Evolutionary conservation across 2,888 invertebrate genomes (phyloP).

Genomic region (Tigriopus californicus): DNA sequence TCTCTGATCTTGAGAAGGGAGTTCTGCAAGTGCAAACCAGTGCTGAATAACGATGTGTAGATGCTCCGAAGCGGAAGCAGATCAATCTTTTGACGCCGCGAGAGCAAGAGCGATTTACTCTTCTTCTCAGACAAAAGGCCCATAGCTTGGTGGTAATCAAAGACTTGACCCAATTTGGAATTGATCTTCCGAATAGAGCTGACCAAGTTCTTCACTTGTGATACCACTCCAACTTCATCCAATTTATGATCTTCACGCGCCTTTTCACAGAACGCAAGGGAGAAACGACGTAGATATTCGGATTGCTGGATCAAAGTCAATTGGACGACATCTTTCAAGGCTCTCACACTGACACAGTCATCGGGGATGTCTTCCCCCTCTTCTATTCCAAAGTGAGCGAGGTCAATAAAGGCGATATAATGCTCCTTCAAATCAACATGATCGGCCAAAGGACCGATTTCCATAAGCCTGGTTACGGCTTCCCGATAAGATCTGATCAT

Average conservation of each 20-base stretch:
- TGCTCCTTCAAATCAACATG: conserved; percentile 11
- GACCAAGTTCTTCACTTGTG: background rate
- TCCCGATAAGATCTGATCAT: conserved; percentile 8
- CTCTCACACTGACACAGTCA: background rate
- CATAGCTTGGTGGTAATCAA: conserved; percentile 12
- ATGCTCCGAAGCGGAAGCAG: background rate
- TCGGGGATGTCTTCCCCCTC: background rate
- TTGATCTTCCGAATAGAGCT: conserved; percentile 1
- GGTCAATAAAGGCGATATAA: conserved; percentile 13
- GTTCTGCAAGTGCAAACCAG: conserved; percentile 6
- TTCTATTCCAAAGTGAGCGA: conserved; percentile 2
- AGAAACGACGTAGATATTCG: conserved; percentile 10
- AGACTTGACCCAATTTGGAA: background rate
- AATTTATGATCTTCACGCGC: conserved; percentile 7
- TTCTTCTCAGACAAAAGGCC: background rate
- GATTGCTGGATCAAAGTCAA: conserved; percentile 7
- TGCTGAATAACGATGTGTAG: conserved; percentile 2
- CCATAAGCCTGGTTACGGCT: conserved; percentile 5
- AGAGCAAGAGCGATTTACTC: background rate
- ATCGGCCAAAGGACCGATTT: conserved; percentile 13
- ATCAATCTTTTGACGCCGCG: background rate
- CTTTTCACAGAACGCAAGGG: conserved; percentile 9
- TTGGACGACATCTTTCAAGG: conserved; percentile 5
- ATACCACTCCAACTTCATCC: conserved; percentile 3
- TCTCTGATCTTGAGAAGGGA: conserved; percentile 3